Percentiles rank a stretch among this genome's conserved stretches.
These are phyloP conservation scores for Sakesphorus luctuosus DNA, from an alignment of 2,113 vertebrate species.

Conservation along the genomic window DNA sequence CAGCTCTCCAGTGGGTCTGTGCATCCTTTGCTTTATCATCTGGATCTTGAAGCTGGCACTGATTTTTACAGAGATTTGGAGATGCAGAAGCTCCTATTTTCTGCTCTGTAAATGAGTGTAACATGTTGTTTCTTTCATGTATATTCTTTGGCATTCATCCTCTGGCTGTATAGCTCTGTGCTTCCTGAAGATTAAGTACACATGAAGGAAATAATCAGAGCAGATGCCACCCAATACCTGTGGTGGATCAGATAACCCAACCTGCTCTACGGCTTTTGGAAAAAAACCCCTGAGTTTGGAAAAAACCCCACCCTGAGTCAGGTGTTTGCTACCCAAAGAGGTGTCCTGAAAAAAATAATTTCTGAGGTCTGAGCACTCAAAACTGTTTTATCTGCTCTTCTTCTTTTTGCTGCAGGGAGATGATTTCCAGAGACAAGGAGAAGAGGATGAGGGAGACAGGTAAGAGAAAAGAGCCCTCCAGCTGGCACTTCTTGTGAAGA, in stretches of 20 bases:
- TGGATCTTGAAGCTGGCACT: background rate
- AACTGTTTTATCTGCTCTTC: background rate
- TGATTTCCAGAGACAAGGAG: background rate
- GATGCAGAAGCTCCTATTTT: background rate
- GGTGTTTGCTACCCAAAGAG: slow-evolving; percentile 2
- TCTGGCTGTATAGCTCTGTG: background rate
- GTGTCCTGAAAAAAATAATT: background rate
- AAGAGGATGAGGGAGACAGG: background rate
- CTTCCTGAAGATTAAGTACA: slow-evolving; percentile 45
- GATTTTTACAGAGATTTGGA: background rate
- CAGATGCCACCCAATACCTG: slow-evolving; percentile 65
- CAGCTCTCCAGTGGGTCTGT: background rate
- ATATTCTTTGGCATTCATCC: slow-evolving; percentile 2
- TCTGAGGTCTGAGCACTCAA: background rate
- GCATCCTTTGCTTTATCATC: background rate
- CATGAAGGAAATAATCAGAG: slow-evolving; percentile 38
- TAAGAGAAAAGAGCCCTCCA: background rate
- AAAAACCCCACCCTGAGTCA: slow-evolving; percentile 12
- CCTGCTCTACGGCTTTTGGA: background rate
- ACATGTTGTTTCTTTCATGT: background rate
- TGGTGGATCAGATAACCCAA: slow-evolving; percentile 62
- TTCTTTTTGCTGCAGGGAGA: background rate
- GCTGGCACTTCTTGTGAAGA: background rate
- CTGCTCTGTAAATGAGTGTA: background rate
- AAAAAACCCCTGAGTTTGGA: background rate